A percentile compares a stretch with the other conserved stretches of the same genome.
These are phyloP conservation scores for Neopipo cinnamomea DNA, from an alignment of 2,113 vertebrate species.

Conservation along the genomic window DNA sequence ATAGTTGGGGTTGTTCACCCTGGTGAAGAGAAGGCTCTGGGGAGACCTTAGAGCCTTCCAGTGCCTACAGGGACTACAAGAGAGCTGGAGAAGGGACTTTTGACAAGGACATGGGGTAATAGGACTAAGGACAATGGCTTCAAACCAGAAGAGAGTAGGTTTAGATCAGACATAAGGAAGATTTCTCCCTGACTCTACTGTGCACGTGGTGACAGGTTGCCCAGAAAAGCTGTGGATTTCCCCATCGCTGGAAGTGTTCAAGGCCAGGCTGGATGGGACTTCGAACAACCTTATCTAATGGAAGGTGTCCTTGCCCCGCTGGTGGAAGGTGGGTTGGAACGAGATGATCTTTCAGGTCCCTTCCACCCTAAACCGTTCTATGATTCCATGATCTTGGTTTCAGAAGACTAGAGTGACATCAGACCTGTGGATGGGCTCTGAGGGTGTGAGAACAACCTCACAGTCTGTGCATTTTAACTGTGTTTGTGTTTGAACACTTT, in stretches of 20 bases:
- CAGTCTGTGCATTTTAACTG: neutral
- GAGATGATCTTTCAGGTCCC: neutral
- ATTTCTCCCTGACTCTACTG: neutral
- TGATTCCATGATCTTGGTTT: neutral
- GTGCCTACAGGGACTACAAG: neutral
- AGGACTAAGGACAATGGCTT: neutral
- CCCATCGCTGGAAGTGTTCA: neutral
- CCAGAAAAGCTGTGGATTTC: neutral
- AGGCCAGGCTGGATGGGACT: neutral
- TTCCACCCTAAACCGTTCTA: neutral
- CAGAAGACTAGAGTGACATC: neutral
- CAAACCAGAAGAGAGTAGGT: neutral
- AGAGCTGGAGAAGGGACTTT: neutral
- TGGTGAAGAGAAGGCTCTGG: neutral
- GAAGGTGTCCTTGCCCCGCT: neutral
- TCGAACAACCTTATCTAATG: neutral
- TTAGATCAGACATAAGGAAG: neutral
- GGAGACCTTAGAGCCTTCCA: neutral
- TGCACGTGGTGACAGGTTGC: neutral
- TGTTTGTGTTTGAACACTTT: neutral
- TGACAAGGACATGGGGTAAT: neutral
- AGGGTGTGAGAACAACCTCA: neutral
- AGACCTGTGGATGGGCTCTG: neutral
- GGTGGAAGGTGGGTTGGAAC: neutral
- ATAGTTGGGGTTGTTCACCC: neutral